These are phyloP conservation scores for Agrotis ipsilon DNA, from an alignment of 2,888 invertebrate genomes.

Conservation along the genomic window DNA sequence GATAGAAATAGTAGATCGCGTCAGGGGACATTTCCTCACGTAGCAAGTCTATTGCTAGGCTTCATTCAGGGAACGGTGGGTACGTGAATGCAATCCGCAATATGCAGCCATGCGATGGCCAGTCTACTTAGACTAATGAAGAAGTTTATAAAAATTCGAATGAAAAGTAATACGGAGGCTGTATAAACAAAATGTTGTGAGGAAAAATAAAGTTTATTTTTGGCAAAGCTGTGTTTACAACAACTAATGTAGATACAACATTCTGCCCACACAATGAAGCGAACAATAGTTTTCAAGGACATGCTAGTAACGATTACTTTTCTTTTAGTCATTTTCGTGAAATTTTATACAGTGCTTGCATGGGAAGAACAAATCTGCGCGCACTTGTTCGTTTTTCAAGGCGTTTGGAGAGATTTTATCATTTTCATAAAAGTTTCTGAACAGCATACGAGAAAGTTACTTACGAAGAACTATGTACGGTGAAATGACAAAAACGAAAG, in stretches of 20 bases:
- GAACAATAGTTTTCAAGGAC: constrained; percentile 40
- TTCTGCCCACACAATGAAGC: constrained; percentile 14
- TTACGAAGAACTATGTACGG: constrained; percentile 60
- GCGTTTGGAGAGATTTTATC: constrained; percentile 49
- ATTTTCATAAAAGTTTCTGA: constrained; percentile 43
- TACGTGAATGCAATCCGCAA: constrained; percentile 83
- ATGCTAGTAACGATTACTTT: constrained; percentile 12
- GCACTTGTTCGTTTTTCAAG: constrained; percentile 37
- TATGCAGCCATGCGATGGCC: constrained; percentile 67
- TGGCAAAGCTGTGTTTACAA: constrained; percentile 14
- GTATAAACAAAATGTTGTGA: constrained; percentile 30
- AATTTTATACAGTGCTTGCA: background rate
- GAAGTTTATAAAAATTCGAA: constrained; percentile 66
- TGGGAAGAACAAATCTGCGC: constrained; percentile 11
- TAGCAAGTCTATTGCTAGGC: constrained; percentile 74
- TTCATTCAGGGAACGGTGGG: constrained; percentile 75
- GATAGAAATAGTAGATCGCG: constrained; percentile 72
- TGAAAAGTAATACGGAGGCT: constrained; percentile 39
- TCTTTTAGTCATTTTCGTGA: background rate
- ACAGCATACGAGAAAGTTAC: constrained; percentile 57
- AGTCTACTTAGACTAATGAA: constrained; percentile 62
- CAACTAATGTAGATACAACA: constrained; percentile 15
- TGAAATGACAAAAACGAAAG: constrained; percentile 75
- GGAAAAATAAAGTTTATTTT: constrained; percentile 28
- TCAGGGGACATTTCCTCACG: constrained; percentile 80